Base-by-base conservation (phyloP, 2,797 vertebrate genomes). In the Catharus ustulatus region DNA sequence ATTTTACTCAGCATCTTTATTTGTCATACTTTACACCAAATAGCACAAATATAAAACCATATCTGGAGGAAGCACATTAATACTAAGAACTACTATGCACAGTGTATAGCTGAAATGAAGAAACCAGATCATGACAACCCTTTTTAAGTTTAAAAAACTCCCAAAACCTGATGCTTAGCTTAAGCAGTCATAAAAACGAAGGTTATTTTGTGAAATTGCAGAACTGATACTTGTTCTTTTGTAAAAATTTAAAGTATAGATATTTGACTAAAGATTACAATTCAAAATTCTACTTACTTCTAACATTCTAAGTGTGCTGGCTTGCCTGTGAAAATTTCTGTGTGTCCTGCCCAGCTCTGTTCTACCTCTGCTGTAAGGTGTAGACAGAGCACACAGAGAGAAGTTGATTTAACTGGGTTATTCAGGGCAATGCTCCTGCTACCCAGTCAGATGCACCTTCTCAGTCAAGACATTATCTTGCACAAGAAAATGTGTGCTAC, bases 1-100 rank as follows among this genome's bases (percentile, higher is more conserved):
- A 92, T 84, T 90, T 84, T 46, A 90, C 57, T 57, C 55, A 87
- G 42, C 29, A 61, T 52, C 67, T 76, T 90, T 82, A 62, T 15
- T 69, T 90, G 57, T 38, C 32, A 42, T 67, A 32, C 15, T 68
- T 16, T 43, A 49, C 38, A 64, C 52, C n/a, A 67, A 89, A 71
- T 21, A 62, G 4, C 18, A 54, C 0, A 6, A 93, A 23, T 23
- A 43, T 46, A 57, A 84, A 64, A 52, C 0, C 2, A 4, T 51
- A 74, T 34, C 61, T 89, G 59, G 26, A 87, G 80, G 57, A 87
- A 66, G 4, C 4, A 48, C 10, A n/a, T 64, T 46, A 42, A 43
- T 79, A 76, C 10, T 79, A 73, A 87, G 51, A 76, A n/a, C 11
- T 34, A 48, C 24, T 45, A 27, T 7, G 7, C 27, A 63, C 11